Percentiles rank a stretch among this genome's conserved stretches.
These are phyloP conservation scores for Eupelmus urozonus DNA, from an alignment of 2,888 invertebrate species.

Conservation along the genomic window DNA sequence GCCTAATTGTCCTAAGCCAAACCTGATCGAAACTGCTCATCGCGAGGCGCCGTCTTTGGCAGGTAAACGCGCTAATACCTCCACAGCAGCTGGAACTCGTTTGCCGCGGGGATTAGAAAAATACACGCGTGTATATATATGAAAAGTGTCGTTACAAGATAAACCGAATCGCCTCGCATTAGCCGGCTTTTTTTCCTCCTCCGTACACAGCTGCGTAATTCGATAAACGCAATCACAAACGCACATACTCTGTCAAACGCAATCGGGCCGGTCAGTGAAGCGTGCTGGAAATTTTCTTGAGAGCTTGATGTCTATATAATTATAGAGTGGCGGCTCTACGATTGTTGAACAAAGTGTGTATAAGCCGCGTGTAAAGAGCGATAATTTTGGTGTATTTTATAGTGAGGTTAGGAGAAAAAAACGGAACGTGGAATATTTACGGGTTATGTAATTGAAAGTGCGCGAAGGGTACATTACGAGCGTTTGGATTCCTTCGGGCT, in stretches of 20 bases:
- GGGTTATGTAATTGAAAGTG: too few species aligned
- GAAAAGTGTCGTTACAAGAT: conserved; percentile 25
- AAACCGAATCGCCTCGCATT: neutral
- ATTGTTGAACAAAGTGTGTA: too few species aligned
- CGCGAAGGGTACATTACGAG: too few species aligned
- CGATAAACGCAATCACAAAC: conserved; percentile 46
- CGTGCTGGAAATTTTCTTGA: too few species aligned
- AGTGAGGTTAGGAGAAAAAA: too few species aligned
- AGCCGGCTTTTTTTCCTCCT: neutral
- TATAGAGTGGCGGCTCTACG: too few species aligned
- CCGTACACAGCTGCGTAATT: conserved; percentile 1
- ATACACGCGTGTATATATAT: neutral
- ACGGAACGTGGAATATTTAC: too few species aligned
- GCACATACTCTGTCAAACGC: conserved; percentile 30
- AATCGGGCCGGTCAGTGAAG: too few species aligned
- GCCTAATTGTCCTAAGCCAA: conserved; percentile 15
- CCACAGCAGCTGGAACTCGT: too few species aligned
- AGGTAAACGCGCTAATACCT: neutral
- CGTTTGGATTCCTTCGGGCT: neutral
- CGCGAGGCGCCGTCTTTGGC: neutral
- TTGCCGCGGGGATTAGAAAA: conserved; percentile 20
- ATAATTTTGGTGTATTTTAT: too few species aligned
- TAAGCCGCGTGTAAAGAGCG: too few species aligned
- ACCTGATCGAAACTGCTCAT: conserved; percentile 1
- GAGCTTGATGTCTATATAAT: too few species aligned